These are phyloP conservation scores for Pedicia rivosa DNA, from an alignment of 2,888 invertebrate species.

Conservation along the genomic window DNA sequence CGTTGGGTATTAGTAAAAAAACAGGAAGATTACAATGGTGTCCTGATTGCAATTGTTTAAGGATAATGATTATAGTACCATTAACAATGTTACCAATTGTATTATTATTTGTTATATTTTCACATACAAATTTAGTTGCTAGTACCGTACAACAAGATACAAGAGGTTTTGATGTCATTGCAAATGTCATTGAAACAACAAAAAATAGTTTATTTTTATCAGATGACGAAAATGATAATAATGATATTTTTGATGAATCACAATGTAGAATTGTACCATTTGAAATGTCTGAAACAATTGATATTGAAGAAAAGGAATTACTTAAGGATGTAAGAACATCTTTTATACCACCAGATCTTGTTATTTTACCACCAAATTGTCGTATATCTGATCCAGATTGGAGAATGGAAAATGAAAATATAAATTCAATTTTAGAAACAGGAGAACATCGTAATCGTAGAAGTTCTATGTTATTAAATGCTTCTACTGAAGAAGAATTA, in stretches of 20 bases:
- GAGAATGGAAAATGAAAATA: not conserved
- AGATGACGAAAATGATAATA: not conserved
- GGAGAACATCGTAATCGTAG: not conserved
- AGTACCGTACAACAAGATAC: not conserved
- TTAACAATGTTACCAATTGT: constrained; percentile 27
- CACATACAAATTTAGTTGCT: constrained; percentile 21
- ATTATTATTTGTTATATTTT: constrained; percentile 22
- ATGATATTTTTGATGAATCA: constrained; percentile 14
- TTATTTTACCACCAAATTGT: constrained; percentile 31
- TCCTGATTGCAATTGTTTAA: constrained; percentile 28
- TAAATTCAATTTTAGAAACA: not conserved
- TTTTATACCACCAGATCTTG: constrained; percentile 39
- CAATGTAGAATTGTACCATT: constrained; percentile 23
- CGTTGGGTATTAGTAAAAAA: constrained; percentile 24
- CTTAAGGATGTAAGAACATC: constrained; percentile 46
- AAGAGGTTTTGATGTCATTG: not conserved
- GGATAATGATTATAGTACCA: constrained; percentile 26
- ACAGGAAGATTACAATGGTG: constrained; percentile 31
- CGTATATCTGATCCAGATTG: constrained; percentile 7
- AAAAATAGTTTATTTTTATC: not conserved
- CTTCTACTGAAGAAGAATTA: not conserved
- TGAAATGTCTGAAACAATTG: constrained; percentile 20
- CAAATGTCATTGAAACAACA: not conserved
- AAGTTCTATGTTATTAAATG: not conserved
- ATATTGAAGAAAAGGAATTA: constrained; percentile 40